Evolutionary conservation across 1,140 invertebrate species (phyloP).

Genomic region (Pollicipes pollicipes): DNA sequence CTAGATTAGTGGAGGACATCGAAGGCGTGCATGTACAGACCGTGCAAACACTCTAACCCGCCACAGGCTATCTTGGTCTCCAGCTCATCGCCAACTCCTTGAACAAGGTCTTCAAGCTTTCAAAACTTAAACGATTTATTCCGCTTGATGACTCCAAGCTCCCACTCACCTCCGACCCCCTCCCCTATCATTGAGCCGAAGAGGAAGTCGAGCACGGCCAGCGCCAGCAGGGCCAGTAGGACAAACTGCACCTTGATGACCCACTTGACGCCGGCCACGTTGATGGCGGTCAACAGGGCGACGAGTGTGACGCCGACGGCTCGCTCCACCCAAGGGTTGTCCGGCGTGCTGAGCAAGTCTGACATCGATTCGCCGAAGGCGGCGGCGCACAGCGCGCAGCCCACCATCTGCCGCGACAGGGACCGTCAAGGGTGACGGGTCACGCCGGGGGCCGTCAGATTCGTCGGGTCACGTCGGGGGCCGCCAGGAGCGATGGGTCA

Average conservation of each 20-base stretch:
- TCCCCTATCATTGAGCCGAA: conserved; percentile 61
- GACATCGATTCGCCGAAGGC: conserved; percentile 93
- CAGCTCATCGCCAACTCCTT: too few relatives aligned
- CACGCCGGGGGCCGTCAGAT: not conserved
- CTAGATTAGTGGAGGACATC: too few relatives aligned
- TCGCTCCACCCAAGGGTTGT: conserved; percentile 42
- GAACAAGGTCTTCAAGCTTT: too few relatives aligned
- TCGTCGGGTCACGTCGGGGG: not conserved
- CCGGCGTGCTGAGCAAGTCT: conserved; percentile 46
- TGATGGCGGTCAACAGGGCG: conserved; percentile 62
- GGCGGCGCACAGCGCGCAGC: conserved; percentile 81
- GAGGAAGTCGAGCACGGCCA: conserved; percentile 72
- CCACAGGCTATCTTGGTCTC: too few relatives aligned
- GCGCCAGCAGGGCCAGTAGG: conserved; percentile 57
- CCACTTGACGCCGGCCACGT: conserved; percentile 82
- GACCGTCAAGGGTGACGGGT: conserved; percentile 2
- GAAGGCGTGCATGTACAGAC: too few relatives aligned
- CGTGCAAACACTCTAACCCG: too few relatives aligned
- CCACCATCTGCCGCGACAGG: conserved; percentile 50
- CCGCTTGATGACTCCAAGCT: too few relatives aligned
- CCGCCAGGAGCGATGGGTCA: too few relatives aligned
- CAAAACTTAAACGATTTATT: too few relatives aligned
- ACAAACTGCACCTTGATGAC: conserved; percentile 79
- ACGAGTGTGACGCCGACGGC: conserved; percentile 59
- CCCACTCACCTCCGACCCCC: not conserved